Evolutionary conservation across 1,140 invertebrate genomes (phyloP).

Genomic region (Eueides isabella): DNA sequence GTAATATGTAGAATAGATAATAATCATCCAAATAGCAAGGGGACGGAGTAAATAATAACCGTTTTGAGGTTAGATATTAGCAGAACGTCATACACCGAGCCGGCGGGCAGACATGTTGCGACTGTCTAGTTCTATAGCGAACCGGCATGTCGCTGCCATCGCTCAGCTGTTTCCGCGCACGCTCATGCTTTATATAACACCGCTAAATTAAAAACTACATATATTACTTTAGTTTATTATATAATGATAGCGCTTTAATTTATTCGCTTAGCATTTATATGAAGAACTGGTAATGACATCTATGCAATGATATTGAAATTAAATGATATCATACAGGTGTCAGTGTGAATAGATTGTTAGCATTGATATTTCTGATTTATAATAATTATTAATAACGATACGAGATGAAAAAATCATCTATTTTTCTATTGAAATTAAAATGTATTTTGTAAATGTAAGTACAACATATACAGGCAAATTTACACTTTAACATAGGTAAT

Average conservation of each 20-base stretch:
- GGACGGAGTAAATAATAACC: slow-evolving; percentile 68
- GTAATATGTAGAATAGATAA: slow-evolving; percentile 55
- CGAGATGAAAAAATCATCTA: neutral
- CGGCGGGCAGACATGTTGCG: slow-evolving; percentile 79
- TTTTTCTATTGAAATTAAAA: no score
- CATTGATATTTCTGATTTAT: neutral
- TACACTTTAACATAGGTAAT: no score
- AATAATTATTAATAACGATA: neutral
- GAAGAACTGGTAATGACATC: slow-evolving; percentile 24
- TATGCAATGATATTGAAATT: neutral
- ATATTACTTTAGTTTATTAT: neutral
- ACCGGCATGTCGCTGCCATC: slow-evolving; percentile 65
- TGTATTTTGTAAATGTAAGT: no score
- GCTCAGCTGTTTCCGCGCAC: slow-evolving; percentile 79
- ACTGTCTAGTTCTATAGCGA: slow-evolving; percentile 70
- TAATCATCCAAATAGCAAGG: slow-evolving; percentile 54
- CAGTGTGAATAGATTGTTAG: slow-evolving; percentile 14
- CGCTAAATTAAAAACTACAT: slow-evolving; percentile 47
- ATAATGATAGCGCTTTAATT: neutral
- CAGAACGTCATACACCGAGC: slow-evolving; percentile 70
- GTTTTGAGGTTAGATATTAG: slow-evolving; percentile 68
- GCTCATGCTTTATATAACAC: slow-evolving; percentile 55
- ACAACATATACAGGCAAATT: no score
- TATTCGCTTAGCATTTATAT: neutral
- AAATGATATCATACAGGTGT: slow-evolving; percentile 14